Percentiles rank a stretch among this genome's conserved stretches.
Evolutionary conservation across 2,797 vertebrate species (phyloP).

Genomic region (Leucoraja ocellata): DNA sequence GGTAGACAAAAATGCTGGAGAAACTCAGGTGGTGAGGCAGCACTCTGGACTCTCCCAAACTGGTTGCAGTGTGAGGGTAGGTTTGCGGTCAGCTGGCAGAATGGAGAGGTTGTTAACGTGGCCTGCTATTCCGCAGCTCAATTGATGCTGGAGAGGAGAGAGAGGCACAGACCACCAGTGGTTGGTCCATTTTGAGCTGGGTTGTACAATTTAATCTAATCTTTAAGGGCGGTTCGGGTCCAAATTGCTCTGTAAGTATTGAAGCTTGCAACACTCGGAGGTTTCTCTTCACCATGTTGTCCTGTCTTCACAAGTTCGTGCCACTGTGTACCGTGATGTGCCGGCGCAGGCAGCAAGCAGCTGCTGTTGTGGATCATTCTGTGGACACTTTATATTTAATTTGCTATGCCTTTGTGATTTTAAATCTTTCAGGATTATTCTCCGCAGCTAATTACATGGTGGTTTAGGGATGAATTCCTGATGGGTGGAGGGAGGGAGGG

Average conservation of each 20-base stretch:
- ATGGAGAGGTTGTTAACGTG: not conserved
- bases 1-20: too few relatives aligned
- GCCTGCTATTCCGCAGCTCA: too few relatives aligned
- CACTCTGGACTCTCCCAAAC: not conserved
- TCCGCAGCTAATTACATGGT: slow-evolving; percentile 54
- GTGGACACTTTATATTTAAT: slow-evolving; percentile 49
- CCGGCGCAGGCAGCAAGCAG: not conserved
- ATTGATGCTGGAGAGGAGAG: not conserved
- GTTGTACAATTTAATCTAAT: not conserved
- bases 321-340: slow-evolving; percentile 1
- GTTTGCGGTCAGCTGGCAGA: not conserved
- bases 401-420: slow-evolving; percentile 55
- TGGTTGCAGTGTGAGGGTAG: not conserved
- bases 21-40: too few relatives aligned
- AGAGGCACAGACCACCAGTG: not conserved
- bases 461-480: slow-evolving; percentile 51
- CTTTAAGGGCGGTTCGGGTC: not conserved
- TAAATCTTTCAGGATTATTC: slow-evolving; percentile 56
- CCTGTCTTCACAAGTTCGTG: not conserved
- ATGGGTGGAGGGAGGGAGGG: slow-evolving; percentile 13
- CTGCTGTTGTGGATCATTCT: slow-evolving; percentile 8
- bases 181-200: not conserved
- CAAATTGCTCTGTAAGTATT: not conserved
- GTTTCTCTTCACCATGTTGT: not conserved
- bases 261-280: not conserved